Evolutionary conservation across 2,797 vertebrate genomes (phyloP), one percentile per base, ranked within the genome.

Genomic region (Margarornis squamiger): DNA sequence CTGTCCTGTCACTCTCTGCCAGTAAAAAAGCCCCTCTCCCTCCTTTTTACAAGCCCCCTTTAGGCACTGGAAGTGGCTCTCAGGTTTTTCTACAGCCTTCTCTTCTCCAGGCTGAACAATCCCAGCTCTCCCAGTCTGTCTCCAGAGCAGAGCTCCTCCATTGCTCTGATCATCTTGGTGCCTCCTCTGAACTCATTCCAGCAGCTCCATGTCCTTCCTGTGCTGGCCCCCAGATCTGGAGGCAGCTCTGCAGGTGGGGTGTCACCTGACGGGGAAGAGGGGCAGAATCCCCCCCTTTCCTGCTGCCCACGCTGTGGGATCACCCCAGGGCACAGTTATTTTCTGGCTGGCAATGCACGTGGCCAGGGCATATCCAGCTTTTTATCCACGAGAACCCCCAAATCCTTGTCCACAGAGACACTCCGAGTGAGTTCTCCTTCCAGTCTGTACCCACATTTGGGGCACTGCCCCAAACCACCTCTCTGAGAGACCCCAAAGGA

Each of bases 101-200:
- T 46, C 11, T 0, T 54, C 26, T 32, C 32, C 41, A 78, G 48
- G 14, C 3, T 36, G 41, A 86, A 0, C 36, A 71, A 1, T 2
- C 12, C 12, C 57, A 77, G 34, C 41, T 62, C 8, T 70, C 20
- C 16, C 48, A 62, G 39, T n/a, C 29, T 20, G 5, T 32, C 32
- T 18, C 10, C 30, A 30, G 4, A 57, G 52, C 14, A 58, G 71
- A 74, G 41, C 5, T 9, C 27, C 27, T 59, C 43, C 22, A 61
- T 1, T 14, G 4, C 12, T 43, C 0, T 15, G 15, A 52, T 2
- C 46, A 29, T 1, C 29, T 6, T 0, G 0, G 1, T 1, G 15
- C 12, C 49, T 63, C 41, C 32, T 36, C 49, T 49, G 66, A 18
- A 1, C 36, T 46, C 22, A 21, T 41, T 86, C 1, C 84, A 77